phyloP scores from a whole-genome alignment of 2,113 vertebrate species.

The Pterocles burchelli region DNA sequence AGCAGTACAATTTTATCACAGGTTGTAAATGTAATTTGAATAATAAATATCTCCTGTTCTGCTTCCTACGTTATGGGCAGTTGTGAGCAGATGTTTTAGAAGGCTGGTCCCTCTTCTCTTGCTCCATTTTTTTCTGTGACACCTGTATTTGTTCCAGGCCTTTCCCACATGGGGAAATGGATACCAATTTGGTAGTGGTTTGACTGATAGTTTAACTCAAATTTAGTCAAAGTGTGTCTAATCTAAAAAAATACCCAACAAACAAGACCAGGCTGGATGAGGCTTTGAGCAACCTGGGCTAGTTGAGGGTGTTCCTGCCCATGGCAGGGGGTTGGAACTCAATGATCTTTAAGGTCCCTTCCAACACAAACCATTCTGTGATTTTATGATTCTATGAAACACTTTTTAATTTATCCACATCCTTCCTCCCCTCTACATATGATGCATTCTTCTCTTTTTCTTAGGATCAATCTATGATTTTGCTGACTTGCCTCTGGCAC shows the following conservation, averaged over 20 bases:
- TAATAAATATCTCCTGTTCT: not conserved
- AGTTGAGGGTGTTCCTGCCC: no score
- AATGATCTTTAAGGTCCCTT: no score
- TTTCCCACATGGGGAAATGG: not conserved
- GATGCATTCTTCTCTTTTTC: not conserved
- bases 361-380: no score
- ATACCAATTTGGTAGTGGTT: not conserved
- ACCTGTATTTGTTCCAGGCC: not conserved
- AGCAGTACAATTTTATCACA: not conserved
- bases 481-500: not conserved
- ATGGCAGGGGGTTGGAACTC: no score
- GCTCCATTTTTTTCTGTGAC: fast-evolving
- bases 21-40: not conserved
- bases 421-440: fast-evolving
- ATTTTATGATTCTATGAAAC: no score
- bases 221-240: not conserved
- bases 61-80: not conserved
- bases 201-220: not conserved
- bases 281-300: no score
- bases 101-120: not conserved
- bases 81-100: not conserved
- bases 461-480: not conserved
- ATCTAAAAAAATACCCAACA: not conserved
- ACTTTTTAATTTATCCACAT: not conserved
- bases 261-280: not conserved